Base-by-base conservation (phyloP, 2,888 invertebrate genomes). In the Phaonia tiefii region DNA sequence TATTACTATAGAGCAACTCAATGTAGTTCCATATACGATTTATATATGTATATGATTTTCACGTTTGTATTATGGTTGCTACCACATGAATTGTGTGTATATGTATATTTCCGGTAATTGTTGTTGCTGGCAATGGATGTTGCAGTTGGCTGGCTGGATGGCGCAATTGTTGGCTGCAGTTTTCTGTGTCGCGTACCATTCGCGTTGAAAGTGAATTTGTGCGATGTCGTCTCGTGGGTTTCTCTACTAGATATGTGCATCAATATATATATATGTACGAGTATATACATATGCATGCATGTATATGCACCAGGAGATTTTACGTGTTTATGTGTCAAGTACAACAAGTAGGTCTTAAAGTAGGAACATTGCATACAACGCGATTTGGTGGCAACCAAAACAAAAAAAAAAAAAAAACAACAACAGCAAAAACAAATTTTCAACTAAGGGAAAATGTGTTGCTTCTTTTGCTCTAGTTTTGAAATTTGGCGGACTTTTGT, bases 271-370 rank as follows among this genome's bases (percentile, higher is more conserved):
- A 8, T 31, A 5, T 31, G 31, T 31, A 31, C 31, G 31, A 5
- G 31, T 31, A 54, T 54, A 3, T 22, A 11, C 54, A 20, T 20
- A 22, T 7, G 8, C 22, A 51, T 37, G 26, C 58, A 39, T 22
- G 13, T 11, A 8, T n/a, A 10, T 13, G 4, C 58, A 22, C n/a
- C 22, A 39, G 63, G 67, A 77, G 71, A 71, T 71, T 75, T 81
- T 63, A 78, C 78, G 75, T 81, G 78, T 78, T 81, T 81, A 75
- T 81, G 70, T 81, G 81, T 81, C 81, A 81, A 81, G 81, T 78
- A 81, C 81, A 81, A 81, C 81, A 81, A 81, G 81, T 81, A 81
- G 81, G 81, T 81, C 81, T 81, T 81, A 75, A 81, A 81, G 81
- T 78, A 81, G 72, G 78, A 75, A 75, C 69, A 39, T 69, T 31